Base-by-base conservation (phyloP, 2,888 invertebrate species). In the Tipula confusa region DNA sequence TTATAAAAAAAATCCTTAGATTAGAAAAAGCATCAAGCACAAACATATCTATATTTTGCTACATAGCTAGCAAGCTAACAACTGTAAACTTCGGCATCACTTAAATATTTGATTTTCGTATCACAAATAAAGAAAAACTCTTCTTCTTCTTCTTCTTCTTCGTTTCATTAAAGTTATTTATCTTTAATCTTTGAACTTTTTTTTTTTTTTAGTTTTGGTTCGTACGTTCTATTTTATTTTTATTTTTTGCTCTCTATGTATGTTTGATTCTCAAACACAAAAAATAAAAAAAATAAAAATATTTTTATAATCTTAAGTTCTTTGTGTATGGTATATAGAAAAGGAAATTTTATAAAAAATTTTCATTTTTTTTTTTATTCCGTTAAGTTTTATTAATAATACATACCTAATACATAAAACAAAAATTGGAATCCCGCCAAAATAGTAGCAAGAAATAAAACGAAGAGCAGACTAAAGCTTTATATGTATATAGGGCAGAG, bases 11-110 rank as follows among this genome's bases (percentile, higher is more conserved):
- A 64, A 64, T 64, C 64, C 64, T 24, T 64, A 64, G 64, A 64
- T 64, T 64, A 64, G 64, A 64, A 64, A n/a, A 64, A 64, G 64
- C n/a, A n/a, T n/a, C n/a, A 64, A 64, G 64, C 64, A 64, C 64
- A 64, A 64, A 64, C 24, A 9, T 64, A 24, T 64, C 24, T 64
- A 9, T 64, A 64, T 43, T 0, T 36, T 43, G n/a, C 15, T 64
- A 64, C 9, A 64, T 24, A 38, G n/a, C 9, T 38, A 9, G 38
- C n/a, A 5, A 64, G 64, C 64, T 64, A 64, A 64, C 64, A 64
- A 64, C 64, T 64, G 64, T 64, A 64, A 64, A 64, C 24, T 64
- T 64, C 64, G 24, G 64, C 64, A 64, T 64, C 64, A 64, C 64
- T 64, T 64, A 64, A 64, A 64, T 64, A 64, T 64, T 64, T 64